These are phyloP conservation scores for Emydocephalus ijimae DNA, from an alignment of 2,113 vertebrate genomes.

Conservation along the genomic window DNA sequence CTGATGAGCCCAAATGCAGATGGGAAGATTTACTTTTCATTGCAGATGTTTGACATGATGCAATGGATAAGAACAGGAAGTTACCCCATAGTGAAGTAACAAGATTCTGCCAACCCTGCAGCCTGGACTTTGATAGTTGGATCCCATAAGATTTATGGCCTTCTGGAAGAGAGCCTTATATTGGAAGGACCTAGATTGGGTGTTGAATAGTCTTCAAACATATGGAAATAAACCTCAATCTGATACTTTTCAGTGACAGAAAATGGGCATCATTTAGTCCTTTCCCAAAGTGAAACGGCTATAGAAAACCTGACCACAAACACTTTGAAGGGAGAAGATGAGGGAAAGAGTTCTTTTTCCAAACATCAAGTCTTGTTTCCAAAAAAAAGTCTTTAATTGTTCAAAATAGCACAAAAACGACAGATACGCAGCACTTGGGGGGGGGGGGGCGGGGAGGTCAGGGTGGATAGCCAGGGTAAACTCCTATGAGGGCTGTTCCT, in stretches of 20 bases:
- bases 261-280: background rate
- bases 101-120: background rate
- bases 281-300: background rate
- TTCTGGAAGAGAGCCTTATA: background rate
- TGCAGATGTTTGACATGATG: background rate
- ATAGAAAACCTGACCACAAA: background rate
- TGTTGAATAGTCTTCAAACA: background rate
- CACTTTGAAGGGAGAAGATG: background rate
- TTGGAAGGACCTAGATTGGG: background rate
- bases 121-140: background rate
- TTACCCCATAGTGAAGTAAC: background rate
- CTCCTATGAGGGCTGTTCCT: conserved; percentile 28
- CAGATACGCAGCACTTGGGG: conserved; percentile 68
- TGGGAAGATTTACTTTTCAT: background rate
- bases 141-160: background rate
- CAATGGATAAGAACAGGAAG: background rate
- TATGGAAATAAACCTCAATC: background rate
- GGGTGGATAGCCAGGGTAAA: conserved; percentile 10
- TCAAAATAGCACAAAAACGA: conserved; percentile 75
- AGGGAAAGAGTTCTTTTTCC: background rate
- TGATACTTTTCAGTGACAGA: background rate
- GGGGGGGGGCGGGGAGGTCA: background rate
- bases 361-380: background rate
- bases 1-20: background rate
- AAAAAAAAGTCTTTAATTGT: conserved; percentile 71